Percentiles rank a stretch among this genome's conserved stretches.
phyloP scores from a whole-genome alignment of 2,888 invertebrate genomes.

The Sturmia bella region DNA sequence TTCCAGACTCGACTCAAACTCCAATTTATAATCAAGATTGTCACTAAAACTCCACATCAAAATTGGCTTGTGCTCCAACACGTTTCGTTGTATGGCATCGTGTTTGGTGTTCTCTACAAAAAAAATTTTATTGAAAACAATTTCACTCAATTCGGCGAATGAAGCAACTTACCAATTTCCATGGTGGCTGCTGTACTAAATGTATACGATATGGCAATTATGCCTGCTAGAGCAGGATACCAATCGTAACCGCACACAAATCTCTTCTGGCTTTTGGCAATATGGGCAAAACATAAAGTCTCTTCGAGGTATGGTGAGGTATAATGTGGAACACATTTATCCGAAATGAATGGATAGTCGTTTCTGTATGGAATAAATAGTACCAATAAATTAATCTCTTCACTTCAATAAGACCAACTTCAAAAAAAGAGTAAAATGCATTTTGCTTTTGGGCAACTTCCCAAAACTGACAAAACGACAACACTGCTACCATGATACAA shows the following conservation, averaged over 20 bases:
- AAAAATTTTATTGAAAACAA: background rate
- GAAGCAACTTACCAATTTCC: conserved; percentile 71
- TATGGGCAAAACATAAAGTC: conserved; percentile 86
- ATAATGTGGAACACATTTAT: conserved; percentile 75
- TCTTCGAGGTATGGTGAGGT: conserved; percentile 79
- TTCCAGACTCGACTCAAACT: conserved; percentile 86
- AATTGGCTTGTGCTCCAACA: conserved; percentile 86
- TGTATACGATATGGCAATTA: conserved; percentile 86
- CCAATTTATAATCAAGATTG: conserved; percentile 86
- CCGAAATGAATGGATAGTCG: conserved; percentile 79
- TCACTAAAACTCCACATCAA: conserved; percentile 90
- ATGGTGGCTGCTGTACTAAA: conserved; percentile 83
- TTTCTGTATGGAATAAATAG: conserved; percentile 74
- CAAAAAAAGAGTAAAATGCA: no score
- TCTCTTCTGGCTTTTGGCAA: conserved; percentile 85
- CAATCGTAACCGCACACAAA: conserved; percentile 86
- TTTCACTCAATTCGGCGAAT: background rate
- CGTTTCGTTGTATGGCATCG: conserved; percentile 84
- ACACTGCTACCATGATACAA: no score
- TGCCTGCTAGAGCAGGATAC: conserved; percentile 88
- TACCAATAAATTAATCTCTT: no score
- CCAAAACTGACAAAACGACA: no score
- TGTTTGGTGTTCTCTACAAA: conserved; percentile 73
- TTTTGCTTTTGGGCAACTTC: no score
- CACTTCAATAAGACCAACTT: no score